Evolutionary conservation across 2,113 vertebrate species (phyloP).

Genomic region (Smithornis capensis): DNA sequence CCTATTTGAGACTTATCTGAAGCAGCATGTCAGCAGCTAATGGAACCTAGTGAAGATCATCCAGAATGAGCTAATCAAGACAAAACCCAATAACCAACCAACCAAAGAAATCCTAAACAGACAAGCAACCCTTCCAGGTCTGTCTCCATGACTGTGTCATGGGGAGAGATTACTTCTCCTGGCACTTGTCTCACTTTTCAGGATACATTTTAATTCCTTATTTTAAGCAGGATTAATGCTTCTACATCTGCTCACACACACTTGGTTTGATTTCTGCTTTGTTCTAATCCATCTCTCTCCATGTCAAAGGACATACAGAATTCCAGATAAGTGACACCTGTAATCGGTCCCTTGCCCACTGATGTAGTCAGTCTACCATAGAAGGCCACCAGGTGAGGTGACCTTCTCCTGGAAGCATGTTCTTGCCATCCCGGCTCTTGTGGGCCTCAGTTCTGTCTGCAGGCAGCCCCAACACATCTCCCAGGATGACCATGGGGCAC

Average conservation of each 20-base stretch:
- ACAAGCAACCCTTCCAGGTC: not conserved
- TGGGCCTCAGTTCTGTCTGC: not conserved
- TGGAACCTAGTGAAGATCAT: not conserved
- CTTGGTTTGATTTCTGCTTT: not conserved
- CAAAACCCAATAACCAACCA: not conserved
- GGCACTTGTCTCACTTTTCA: not conserved
- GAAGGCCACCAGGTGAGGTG: not conserved
- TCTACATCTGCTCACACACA: not conserved
- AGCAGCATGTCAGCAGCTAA: not conserved
- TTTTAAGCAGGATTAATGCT: not conserved
- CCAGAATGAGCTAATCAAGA: not conserved
- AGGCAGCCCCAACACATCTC: not conserved
- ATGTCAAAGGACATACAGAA: not conserved
- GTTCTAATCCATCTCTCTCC: not conserved
- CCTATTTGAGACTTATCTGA: not conserved
- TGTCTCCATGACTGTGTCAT: not conserved
- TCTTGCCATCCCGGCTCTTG: not conserved
- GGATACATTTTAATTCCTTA: not conserved
- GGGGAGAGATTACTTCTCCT: not conserved
- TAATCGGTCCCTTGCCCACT: not conserved
- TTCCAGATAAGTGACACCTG: not conserved
- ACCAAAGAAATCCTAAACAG: not conserved
- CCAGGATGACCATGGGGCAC: not conserved
- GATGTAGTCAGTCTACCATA: not conserved
- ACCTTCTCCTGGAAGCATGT: too few relatives aligned